Base-by-base conservation (phyloP, 1,140 invertebrate species). In the Penaeus chinensis region DNA sequence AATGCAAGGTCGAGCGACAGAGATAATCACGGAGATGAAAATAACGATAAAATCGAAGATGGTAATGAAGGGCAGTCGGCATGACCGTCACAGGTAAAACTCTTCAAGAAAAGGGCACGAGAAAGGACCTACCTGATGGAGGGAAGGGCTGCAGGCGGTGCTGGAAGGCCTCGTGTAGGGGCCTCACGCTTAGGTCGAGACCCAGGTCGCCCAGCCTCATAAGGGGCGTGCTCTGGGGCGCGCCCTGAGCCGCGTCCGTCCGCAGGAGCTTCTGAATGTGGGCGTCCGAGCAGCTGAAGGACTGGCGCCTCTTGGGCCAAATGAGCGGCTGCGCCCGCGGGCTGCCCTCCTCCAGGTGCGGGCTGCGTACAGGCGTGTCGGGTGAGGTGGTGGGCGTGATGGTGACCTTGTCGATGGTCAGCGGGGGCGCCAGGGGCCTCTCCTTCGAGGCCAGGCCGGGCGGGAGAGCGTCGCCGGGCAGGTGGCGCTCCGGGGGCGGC, bases 341-440 rank as follows among this genome's bases (percentile, higher is more conserved):
- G 79, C 85, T 87, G 7, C 85, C 85, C 19, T 87, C 85, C 24
- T 87, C 85, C 2, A 60, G 42, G 71, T 74, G 69, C 60, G 62
- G 61, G n/a, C 65, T 77, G 24, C 79, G 85, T 4, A 60, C 62
- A 69, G 85, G 85, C 19, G 85, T 87, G 54, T 87, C 85, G 16
- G 85, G 85, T 3, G 85, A 87, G 85, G 85, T 87, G 24, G 85
- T 87, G n/a, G 80, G 79, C 42, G 84, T 78, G 84, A 65, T 32
- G 62, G 76, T 85, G 20, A 77, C 76, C 24, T 61, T 77, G 83
- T 19, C 27, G 5, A 60, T 71, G 66, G 60, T 54, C 82, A 22
- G n/a, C 20, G 54, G 83, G 60, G 71, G 22, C 37, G n/a, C 47
- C 42, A 66, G 54, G 32, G 82, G 66, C 62, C 24, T 3, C 32